These are phyloP conservation scores for Acromyrmex echinatior DNA, from an alignment of 1,140 invertebrate species.

Conservation along the genomic window DNA sequence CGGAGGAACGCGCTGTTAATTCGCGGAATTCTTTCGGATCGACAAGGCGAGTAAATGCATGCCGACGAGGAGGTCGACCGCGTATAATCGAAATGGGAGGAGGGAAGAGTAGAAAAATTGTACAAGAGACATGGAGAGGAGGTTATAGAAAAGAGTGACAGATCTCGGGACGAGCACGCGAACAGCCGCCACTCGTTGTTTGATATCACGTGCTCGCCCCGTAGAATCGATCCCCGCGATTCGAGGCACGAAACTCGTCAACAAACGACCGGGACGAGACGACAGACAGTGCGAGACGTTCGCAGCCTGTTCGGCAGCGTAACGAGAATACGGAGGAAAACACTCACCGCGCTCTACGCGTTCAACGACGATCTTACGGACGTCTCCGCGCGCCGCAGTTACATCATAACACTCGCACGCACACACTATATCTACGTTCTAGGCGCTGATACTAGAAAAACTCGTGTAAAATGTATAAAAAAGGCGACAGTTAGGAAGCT, in stretches of 20 bases:
- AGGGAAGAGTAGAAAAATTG: constrained; percentile 27
- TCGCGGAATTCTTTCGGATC: background rate
- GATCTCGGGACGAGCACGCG: background rate
- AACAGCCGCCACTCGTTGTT: background rate
- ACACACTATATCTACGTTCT: constrained; percentile 69
- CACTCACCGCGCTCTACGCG: constrained; percentile 75
- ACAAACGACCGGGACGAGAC: constrained; percentile 65
- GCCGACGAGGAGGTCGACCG: background rate
- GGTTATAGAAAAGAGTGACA: constrained; percentile 13
- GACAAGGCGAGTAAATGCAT: background rate
- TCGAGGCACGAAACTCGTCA: constrained; percentile 57
- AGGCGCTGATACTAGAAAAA: constrained; percentile 72
- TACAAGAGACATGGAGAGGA: constrained; percentile 43
- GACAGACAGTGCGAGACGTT: constrained; percentile 53
- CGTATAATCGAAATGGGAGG: background rate
- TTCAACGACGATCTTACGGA: constrained; percentile 42
- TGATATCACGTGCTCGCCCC: background rate
- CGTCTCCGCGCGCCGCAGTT: constrained; percentile 45
- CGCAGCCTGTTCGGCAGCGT: too few species aligned
- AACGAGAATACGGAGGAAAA: constrained; percentile 51
- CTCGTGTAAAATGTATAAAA: constrained; percentile 81
- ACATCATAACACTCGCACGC: constrained; percentile 71
- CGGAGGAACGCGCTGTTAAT: background rate
- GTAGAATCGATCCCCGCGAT: background rate
- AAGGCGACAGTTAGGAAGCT: constrained; percentile 79